phyloP scores from a whole-genome alignment of 2,888 invertebrate genomes.

The Clistopyga incitator region DNA sequence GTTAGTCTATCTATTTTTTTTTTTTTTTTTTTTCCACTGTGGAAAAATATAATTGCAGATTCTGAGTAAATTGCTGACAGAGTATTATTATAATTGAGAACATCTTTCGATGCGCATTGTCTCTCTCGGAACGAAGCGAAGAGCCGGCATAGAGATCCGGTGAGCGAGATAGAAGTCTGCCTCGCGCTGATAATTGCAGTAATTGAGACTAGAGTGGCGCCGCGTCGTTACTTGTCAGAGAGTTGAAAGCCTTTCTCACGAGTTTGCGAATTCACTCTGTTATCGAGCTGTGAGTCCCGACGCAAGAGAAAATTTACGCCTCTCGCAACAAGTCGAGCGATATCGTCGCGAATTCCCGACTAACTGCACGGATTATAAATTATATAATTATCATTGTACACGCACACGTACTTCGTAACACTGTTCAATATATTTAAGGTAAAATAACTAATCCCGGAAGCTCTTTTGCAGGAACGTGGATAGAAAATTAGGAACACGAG shows the following conservation, averaged over 20 bases:
- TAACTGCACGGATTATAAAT: background rate
- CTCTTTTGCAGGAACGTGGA: no score
- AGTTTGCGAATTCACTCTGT: slow-evolving; percentile 25
- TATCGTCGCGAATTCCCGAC: background rate
- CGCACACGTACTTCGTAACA: background rate
- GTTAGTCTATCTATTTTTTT: background rate
- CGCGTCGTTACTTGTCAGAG: slow-evolving; percentile 34
- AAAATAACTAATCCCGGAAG: no score
- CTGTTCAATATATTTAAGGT: no score
- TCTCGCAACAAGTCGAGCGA: slow-evolving; percentile 13
- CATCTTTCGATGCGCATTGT: slow-evolving; percentile 20
- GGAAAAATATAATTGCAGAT: background rate
- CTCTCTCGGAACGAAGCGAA: slow-evolving; percentile 11
- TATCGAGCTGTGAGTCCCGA: slow-evolving; percentile 14
- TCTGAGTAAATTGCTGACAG: slow-evolving; percentile 6
- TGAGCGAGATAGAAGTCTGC: slow-evolving; percentile 19
- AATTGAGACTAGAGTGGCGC: slow-evolving; percentile 58
- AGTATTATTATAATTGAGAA: slow-evolving; percentile 33
- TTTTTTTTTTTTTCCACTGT: background rate
- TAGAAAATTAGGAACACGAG: no score
- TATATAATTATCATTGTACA: background rate
- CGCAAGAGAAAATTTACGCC: background rate
- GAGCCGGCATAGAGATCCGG: slow-evolving; percentile 1
- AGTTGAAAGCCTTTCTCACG: slow-evolving; percentile 45
- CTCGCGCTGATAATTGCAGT: slow-evolving; percentile 59